Conservation (phyloP, 2,797 vertebrate species). For the Lycodopsis pacificus region DNA sequence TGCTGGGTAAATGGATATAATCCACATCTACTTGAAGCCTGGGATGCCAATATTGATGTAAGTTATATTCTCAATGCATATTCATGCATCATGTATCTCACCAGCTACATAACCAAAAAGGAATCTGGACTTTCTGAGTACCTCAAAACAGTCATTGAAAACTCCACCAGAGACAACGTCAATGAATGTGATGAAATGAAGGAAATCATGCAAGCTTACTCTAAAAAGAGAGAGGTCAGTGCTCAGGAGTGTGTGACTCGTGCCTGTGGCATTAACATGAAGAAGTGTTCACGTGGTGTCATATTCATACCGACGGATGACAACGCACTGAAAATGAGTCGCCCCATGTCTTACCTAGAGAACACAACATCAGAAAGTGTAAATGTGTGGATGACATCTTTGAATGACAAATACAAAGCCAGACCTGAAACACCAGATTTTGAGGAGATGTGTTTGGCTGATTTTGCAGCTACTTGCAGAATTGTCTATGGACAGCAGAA, state of each 20-base stretch:
- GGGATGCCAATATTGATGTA: not conserved
- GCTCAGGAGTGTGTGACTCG: slow-evolving; percentile 12
- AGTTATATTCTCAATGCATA: not conserved
- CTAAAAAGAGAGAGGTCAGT: slow-evolving; percentile 17
- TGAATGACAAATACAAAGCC: not conserved
- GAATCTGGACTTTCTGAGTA: too few species aligned
- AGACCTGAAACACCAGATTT: not conserved
- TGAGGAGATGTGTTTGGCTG: not conserved
- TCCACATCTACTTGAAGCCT: not conserved
- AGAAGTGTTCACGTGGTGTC: not conserved
- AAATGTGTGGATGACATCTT: not conserved
- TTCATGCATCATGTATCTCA: too few species aligned
- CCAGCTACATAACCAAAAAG: too few species aligned
- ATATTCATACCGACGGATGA: not conserved
- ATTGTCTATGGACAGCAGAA: not conserved
- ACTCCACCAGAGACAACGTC: too few species aligned
- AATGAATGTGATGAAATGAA: slow-evolving; percentile 18
- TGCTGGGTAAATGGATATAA: not conserved
- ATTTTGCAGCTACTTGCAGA: not conserved
- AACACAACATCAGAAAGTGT: too few species aligned
- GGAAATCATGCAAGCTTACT: slow-evolving; percentile 12
- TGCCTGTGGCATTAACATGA: not conserved
- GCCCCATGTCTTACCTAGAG: too few species aligned
- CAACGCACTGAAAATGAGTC: not conserved
- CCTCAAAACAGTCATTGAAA: too few species aligned